Evolutionary conservation across 2,888 invertebrate species (phyloP), one percentile per base, ranked within the genome.

Genomic region (Drosophila mulleri): DNA sequence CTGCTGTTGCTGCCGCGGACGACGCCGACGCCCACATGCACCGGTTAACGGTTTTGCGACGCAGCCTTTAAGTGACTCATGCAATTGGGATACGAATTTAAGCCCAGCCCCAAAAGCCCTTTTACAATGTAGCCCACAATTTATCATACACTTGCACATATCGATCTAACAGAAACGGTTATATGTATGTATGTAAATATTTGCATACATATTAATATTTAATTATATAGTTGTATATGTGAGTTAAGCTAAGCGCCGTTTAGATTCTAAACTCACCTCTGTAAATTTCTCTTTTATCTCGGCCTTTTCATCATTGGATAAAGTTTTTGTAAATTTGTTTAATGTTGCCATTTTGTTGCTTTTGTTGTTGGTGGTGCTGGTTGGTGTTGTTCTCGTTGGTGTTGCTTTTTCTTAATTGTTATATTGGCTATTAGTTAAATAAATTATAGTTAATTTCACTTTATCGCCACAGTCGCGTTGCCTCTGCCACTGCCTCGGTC

Each of bases 211-310:
- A 20, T 35, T 18, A 2, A 39, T 14, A 23, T n/a, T 9, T 54
- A 14, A 20, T 9, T 9, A 59, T 41, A 12, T 44, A 26, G 20
- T 26, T 23, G 5, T 39, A 26, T 7, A 23, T 37, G 7, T 23
- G 18, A 29, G 12, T 29, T 32, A 74, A 47, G 54, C 45, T 62
- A 67, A 77, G 26, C 20, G n/a, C 20, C 42, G 47, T 18, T 76
- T 16, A 45, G 29, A 63, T 68, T 72, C 63, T 62, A 39, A 74
- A 93, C 94, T 94, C 94, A 96, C 96, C 94, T 95, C 95, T 86
- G 94, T 94, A 92, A 96, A 96, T 92, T 96, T 96, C 93, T 96
- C 96, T 90, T 94, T 94, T 90, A 97, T 95, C 93, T 97, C 97
- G 74, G 95, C 93, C 87, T 95, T 94, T 93, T 96, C 96, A 91